Evolutionary conservation across 2,888 invertebrate genomes (phyloP), one percentile per base, ranked within the genome.

Genomic region (Cyclophora albipunctata): DNA sequence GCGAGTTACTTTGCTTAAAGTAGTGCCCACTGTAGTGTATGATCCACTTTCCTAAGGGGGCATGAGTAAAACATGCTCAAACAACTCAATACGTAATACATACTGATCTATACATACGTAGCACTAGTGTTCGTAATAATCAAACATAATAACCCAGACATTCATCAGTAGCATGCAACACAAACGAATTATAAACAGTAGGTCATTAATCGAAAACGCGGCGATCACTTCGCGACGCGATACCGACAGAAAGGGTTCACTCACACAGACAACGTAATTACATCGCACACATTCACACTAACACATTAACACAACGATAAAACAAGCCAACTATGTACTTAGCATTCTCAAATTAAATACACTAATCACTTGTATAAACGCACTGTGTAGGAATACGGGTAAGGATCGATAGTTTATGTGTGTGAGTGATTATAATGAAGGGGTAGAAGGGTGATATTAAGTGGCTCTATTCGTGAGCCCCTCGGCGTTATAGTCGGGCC

Each of bases 291-390:
- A 67, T 53, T 62, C 61, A 69, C 61, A 60, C 57, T 59, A 52
- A 54, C 57, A 67, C 78, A 70, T 71, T 74, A 78, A 77, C 75
- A 80, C 81, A 75, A 62, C 75, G 67, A 78, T 79, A 80, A 82
- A 84, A 84, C 84, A 85, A 82, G 81, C 81, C 80, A 84, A 87
- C 87, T 87, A n/a, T n/a, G n/a, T n/a, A 85, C 87, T 88, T 87
- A 87, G 84, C 88, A 85, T 87, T 87, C 87, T 88, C 87, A 85
- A 88, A 88, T 88, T 86, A 88, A 87, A 86, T 85, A 87, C 87
- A 87, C 87, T 88, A 88, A 88, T 87, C 86, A 87, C 85, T 83
- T 81, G 82, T 84, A 83, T 84, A 84, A 82, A 81, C 81, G 78
- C 71, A 68, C 54, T 54, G 78, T 76, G 72, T 81, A 76, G 70